Evolutionary conservation across 2,113 vertebrate species (phyloP).

Genomic region (Taurulus bubalis): DNA sequence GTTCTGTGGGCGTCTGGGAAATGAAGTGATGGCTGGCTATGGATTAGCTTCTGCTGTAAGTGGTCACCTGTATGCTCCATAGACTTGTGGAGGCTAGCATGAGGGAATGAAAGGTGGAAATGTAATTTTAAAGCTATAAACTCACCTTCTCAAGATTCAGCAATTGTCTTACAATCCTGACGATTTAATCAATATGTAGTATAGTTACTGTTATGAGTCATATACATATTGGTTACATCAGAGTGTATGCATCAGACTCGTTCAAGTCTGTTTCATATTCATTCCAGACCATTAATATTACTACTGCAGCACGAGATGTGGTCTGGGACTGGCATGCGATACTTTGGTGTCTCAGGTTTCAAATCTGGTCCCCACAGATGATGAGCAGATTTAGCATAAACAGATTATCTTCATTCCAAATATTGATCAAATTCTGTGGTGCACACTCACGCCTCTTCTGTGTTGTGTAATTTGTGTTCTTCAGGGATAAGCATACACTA

Average conservation of each 20-base stretch:
- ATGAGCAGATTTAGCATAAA: not conserved
- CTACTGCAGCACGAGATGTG: conserved; percentile 87
- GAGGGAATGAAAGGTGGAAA: not conserved
- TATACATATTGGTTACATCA: not conserved
- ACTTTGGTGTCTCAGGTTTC: conserved; percentile 95
- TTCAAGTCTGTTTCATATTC: conserved; percentile 38
- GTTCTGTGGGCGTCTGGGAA: conserved; percentile 94
- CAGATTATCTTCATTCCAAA: not conserved
- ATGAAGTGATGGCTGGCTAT: conserved; percentile 89
- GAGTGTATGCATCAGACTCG: not conserved
- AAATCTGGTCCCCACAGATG: not conserved
- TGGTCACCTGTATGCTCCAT: conserved; percentile 1
- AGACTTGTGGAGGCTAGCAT: not conserved
- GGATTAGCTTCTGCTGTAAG: conserved; percentile 73
- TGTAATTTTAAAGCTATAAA: not conserved
- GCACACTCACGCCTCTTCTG: not conserved
- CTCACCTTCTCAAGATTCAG: not conserved
- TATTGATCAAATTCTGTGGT: not conserved
- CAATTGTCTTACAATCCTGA: not conserved
- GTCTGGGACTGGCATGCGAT: conserved; percentile 90
- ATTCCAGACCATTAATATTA: conserved; percentile 89
- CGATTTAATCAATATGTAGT: conserved; percentile 11
- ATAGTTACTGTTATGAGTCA: conserved; percentile 2
- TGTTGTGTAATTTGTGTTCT: too few species aligned
- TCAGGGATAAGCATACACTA: not conserved